Evolutionary conservation across 2,113 vertebrate genomes (phyloP).

Genomic region (Nesogale talazaci): DNA sequence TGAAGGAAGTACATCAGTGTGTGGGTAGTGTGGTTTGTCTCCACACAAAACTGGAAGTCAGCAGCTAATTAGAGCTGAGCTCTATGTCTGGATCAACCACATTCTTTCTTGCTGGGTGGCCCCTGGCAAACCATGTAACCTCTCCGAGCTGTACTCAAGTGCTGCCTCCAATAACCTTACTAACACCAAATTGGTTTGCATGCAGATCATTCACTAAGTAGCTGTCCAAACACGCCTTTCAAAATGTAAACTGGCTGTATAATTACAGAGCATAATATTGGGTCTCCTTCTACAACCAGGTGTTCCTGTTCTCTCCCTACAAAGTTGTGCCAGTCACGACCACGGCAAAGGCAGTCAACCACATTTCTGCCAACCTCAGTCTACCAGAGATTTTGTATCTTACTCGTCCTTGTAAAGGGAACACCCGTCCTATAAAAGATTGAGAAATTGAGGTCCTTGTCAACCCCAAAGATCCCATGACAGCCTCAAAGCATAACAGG

Average conservation of each 20-base stretch:
- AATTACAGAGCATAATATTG: slow-evolving; percentile 4
- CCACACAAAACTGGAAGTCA: slow-evolving; percentile 46
- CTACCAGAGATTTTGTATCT: slow-evolving; percentile 22
- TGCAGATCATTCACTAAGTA: slow-evolving; percentile 15
- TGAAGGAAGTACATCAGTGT: not conserved
- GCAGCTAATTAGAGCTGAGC: slow-evolving; percentile 55
- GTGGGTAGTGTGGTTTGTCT: slow-evolving; percentile 23
- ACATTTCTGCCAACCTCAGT: slow-evolving; percentile 34
- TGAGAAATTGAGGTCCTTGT: slow-evolving; percentile 26
- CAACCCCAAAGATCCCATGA: slow-evolving; percentile 12
- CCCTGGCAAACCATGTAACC: slow-evolving; percentile 26
- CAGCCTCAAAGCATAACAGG: slow-evolving; percentile 42
- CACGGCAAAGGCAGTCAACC: slow-evolving; percentile 22
- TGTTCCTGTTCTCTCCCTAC: slow-evolving; percentile 15
- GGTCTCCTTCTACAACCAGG: not conserved
- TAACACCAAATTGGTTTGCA: slow-evolving; percentile 41
- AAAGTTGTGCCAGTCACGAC: not conserved
- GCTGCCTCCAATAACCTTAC: slow-evolving; percentile 35
- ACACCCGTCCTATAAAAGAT: not conserved
- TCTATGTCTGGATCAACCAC: slow-evolving; percentile 54
- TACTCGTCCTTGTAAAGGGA: not conserved
- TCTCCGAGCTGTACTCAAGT: slow-evolving; percentile 37
- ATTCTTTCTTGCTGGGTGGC: slow-evolving; percentile 45
- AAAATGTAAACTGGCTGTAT: not conserved
- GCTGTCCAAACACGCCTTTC: slow-evolving; percentile 23